Evolutionary conservation across 2,113 vertebrate species (phyloP).

Genomic region (Suncus etruscus): DNA sequence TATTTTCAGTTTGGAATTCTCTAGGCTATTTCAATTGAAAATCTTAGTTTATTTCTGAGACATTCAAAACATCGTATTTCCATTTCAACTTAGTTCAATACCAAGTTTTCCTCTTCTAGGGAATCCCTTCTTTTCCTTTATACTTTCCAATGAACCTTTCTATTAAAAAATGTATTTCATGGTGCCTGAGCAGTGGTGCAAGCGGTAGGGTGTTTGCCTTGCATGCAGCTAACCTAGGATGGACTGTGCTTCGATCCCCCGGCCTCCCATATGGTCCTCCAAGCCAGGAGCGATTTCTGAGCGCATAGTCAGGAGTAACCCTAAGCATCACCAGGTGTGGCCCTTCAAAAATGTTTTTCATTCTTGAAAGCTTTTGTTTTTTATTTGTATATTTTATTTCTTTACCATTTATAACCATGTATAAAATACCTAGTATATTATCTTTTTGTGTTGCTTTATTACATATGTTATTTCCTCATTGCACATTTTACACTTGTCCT

Average conservation of each 20-base stretch:
- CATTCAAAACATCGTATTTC: not conserved
- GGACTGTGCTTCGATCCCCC: no score
- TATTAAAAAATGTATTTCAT: not conserved
- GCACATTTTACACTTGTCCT: not conserved
- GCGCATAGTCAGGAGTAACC: no score
- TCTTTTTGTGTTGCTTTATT: not conserved
- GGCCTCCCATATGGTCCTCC: no score
- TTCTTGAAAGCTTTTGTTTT: not conserved
- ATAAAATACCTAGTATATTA: not conserved
- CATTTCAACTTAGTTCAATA: not conserved
- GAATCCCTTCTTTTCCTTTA: no score
- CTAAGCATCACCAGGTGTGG: no score
- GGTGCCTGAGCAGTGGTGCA: no score
- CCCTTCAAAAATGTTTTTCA: no score
- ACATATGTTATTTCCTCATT: not conserved
- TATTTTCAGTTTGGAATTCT: not conserved
- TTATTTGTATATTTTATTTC: not conserved
- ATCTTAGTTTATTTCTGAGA: constrained; percentile 1
- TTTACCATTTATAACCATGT: no score
- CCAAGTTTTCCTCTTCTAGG: no score
- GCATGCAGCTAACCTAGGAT: no score
- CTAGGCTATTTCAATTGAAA: not conserved
- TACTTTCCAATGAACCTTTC: constrained; percentile 12
- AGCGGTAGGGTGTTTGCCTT: no score
- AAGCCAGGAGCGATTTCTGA: no score